A percentile compares a stretch with the other conserved stretches of the same genome.
Evolutionary conservation across 2,113 vertebrate species (phyloP).

Genomic region (Hemiprocne comata): DNA sequence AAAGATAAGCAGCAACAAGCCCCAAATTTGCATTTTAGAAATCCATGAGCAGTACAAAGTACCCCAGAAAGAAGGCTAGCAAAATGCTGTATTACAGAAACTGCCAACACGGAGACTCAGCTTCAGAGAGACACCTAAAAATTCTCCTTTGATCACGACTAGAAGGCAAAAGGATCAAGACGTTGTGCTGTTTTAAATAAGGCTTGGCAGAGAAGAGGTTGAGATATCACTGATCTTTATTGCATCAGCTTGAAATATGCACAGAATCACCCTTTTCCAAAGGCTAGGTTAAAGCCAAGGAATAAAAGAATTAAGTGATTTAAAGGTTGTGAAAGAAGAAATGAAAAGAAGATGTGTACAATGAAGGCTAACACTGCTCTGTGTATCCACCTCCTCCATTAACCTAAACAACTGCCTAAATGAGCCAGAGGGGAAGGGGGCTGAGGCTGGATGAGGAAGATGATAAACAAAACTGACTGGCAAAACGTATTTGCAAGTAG

Average conservation of each 20-base stretch:
- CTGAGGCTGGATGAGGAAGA: not conserved
- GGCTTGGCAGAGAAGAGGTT: not conserved
- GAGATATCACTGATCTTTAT: not conserved
- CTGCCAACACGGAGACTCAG: not conserved
- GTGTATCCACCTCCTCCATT: not conserved
- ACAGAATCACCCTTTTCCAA: not conserved
- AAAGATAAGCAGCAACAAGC: not conserved
- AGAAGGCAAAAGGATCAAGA: not conserved
- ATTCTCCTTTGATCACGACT: slow-evolving; percentile 9
- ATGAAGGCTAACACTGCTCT: not conserved
- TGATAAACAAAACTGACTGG: not conserved
- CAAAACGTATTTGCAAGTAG: not conserved
- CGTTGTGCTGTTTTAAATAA: slow-evolving; percentile 23
- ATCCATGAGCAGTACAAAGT: not conserved
- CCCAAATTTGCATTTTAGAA: not conserved
- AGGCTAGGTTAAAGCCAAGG: not conserved
- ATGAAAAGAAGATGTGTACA: not conserved
- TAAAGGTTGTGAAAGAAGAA: slow-evolving; percentile 9
- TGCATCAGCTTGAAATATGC: not conserved
- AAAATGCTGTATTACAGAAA: not conserved
- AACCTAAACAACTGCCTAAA: not conserved
- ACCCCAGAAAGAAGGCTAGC: not conserved
- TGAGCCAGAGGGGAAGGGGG: not conserved
- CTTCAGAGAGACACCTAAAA: slow-evolving; percentile 15
- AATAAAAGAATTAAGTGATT: not conserved